A percentile compares a stretch with the other conserved stretches of the same genome.
These are phyloP conservation scores for Echinometra lucunter DNA, from an alignment of 53 echinoderm and acorn worm genomes.

Conservation along the genomic window DNA sequence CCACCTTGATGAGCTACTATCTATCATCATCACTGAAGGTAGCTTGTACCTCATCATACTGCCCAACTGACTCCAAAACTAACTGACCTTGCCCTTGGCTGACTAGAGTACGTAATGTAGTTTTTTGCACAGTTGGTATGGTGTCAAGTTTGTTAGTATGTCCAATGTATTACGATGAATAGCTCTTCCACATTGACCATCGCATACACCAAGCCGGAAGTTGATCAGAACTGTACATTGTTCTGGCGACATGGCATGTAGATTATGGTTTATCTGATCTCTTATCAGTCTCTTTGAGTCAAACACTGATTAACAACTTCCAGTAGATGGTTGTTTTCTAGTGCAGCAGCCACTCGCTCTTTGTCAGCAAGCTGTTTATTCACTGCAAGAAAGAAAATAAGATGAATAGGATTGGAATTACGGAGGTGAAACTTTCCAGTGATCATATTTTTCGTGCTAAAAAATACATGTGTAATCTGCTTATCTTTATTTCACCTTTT, in stretches of 20 bases:
- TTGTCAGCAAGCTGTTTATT: slow-evolving; percentile 99
- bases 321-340: slow-evolving; percentile 92
- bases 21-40: background rate
- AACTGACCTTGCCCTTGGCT: too few species aligned
- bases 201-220: background rate
- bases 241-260: background rate
- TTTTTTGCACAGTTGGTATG: too few species aligned
- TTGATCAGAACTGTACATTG: background rate
- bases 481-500: too few species aligned
- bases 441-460: too few species aligned
- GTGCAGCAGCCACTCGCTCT: slow-evolving; percentile 95
- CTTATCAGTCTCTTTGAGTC: slow-evolving; percentile 31
- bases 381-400: slow-evolving; percentile 68
- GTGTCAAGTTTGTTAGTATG: too few species aligned
- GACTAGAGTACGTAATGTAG: too few species aligned
- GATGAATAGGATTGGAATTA: background rate
- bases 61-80: too few species aligned
- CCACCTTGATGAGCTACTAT: too few species aligned
- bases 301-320: slow-evolving; percentile 99
- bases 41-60: too few species aligned
- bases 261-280: background rate
- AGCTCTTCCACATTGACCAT: background rate
- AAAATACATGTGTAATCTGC: too few species aligned
- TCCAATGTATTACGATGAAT: background rate
- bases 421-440: background rate